Base-by-base conservation (phyloP, 2,888 invertebrate species). In the Octonoba sinensis region DNA sequence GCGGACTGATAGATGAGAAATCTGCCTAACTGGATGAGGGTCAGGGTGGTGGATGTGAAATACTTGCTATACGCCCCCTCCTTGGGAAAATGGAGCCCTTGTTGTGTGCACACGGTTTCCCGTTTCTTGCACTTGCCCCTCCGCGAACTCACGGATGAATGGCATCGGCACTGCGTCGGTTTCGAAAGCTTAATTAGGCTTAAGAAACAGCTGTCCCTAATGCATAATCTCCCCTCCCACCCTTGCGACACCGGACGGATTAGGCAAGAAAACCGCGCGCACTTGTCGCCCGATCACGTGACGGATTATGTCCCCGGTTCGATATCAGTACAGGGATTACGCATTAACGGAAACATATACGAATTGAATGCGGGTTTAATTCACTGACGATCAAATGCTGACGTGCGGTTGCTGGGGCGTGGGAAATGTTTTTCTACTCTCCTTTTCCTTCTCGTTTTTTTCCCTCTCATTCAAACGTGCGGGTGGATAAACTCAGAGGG, bases 161-260 rank as follows among this genome's bases (percentile, higher is more conserved):
- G 49, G 78, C 69, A 71, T 65, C 65, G 77, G 77, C 77, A 78
- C 56, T 47, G 57, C 78, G 64, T 79, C 78, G 78, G 78, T 79
- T 79, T 72, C 78, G 57, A 64, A 67, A 69, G 79, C 79, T 81
- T 81, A 81, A 81, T 81, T 81, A 69, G 79, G 79, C 79, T 81
- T 73, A 81, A 81, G 79, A 69, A 81, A 81, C 79, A 81, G 79
- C 79, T 81, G 79, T 81, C 69, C 67, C 73, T 66, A 79, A 72
- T 72, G 66, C 65, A 66, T 79, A 79, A 79, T 79, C 78, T 66
- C 73, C 57, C 75, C 69, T 47, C 36, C 65, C 78, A 22, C 66
- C 66, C 64, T 46, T 62, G 18, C 20, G 2, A 54, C 57, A 71
- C 65, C 65, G 54, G 65, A 59, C 66, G 79, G 79, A 81, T 81